Evolutionary conservation across 2,888 invertebrate genomes (phyloP), one percentile per base, ranked within the genome.

Genomic region (Acanthoscelides obtectus): DNA sequence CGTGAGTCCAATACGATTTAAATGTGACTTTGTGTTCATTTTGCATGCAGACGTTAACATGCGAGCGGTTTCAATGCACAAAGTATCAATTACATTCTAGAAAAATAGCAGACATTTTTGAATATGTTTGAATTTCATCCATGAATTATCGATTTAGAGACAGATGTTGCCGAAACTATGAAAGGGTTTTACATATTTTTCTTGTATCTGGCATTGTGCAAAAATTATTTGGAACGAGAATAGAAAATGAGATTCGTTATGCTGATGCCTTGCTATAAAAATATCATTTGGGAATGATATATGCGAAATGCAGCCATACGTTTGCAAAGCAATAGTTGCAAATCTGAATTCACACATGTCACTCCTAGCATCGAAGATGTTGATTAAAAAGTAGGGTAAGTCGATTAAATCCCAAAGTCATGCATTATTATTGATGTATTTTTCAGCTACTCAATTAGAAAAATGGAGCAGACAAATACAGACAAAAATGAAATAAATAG

Each of bases 1-100:
- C 83, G 83, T 83, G 83, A 79, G 78, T 79, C 78, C 80, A 80
- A 81, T 81, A 79, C 79, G 81, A 81, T 81, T 82, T 80, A 80
- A 79, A 81, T 81, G 77, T 82, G 82, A 83, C 81, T 82, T 67
- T 83, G 78, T 76, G 73, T 66, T 70, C 72, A 77, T 81, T 83
- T 81, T 82, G 76, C 81, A 81, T 82, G 78, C 80, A 69, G 76
- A 78, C 78, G 75, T 74, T 74, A 76, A 78, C 67, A 71, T 71
- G 66, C 27, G 25, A 21, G 20, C n/a, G 72, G 72, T 66, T 71
- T 73, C 73, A 70, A 64, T 63, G 70, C 70, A 66, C 71, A 76
- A 77, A 77, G 78, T 79, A 79, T 79, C 79, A 74, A 78, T 79
- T 79, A 77, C 79, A 69, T 66, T 71, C 71, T 66, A 72, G 72